phyloP scores from a whole-genome alignment of 2,888 invertebrate genomes.

The Colostygia pectinataria region DNA sequence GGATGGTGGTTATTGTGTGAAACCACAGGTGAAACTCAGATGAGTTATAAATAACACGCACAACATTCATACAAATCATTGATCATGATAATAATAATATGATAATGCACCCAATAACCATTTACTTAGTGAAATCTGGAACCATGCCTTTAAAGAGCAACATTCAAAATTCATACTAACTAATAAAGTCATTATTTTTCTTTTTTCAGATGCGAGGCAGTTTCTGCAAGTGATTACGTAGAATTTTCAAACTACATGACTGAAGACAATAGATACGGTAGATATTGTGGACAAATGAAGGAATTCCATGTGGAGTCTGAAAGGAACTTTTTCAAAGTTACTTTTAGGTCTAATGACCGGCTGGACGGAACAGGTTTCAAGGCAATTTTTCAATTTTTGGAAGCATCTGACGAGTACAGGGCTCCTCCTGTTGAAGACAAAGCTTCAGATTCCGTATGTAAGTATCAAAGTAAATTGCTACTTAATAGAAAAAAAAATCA shows the following conservation, averaged over 20 bases:
- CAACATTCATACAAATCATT: too few relatives aligned
- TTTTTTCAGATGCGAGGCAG: slow-evolving; percentile 92
- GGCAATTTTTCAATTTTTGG: slow-evolving; percentile 93
- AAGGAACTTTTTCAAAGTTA: slow-evolving; percentile 95
- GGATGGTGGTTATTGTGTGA: too few relatives aligned
- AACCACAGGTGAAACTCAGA: too few relatives aligned
- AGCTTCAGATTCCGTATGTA: slow-evolving; percentile 62
- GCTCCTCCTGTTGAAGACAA: slow-evolving; percentile 69
- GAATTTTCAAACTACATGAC: slow-evolving; percentile 97
- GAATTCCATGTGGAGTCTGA: slow-evolving; percentile 94
- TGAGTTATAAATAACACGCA: neutral
- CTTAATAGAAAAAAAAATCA: neutral
- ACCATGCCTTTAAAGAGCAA: too few relatives aligned
- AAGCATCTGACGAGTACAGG: slow-evolving; percentile 84
- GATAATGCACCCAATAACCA: too few relatives aligned
- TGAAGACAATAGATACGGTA: slow-evolving; percentile 93
- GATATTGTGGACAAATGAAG: slow-evolving; percentile 93
- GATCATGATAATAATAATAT: too few relatives aligned
- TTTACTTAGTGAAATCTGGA: too few relatives aligned
- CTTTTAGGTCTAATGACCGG: slow-evolving; percentile 96
- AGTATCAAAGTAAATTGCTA: slow-evolving; percentile 37
- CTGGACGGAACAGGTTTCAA: slow-evolving; percentile 97
- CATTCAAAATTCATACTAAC: neutral
- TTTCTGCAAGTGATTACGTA: slow-evolving; percentile 96
- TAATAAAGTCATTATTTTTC: neutral